Conservation (phyloP, 2,888 invertebrate species). For the Sarcophaga subvicina region DNA sequence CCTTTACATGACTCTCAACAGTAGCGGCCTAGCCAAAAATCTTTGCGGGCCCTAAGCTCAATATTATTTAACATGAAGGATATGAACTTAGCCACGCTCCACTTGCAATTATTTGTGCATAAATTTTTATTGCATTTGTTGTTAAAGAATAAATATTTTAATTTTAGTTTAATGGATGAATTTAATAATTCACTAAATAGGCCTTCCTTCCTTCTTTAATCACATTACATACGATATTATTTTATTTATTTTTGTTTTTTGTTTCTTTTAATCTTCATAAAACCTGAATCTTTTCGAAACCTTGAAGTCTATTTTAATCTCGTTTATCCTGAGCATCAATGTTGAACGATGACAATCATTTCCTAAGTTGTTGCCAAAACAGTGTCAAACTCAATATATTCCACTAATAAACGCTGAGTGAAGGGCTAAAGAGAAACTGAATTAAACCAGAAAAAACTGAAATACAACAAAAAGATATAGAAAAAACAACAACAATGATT, state of each 20-base stretch:
- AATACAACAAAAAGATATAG: neutral
- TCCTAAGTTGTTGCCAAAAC: constrained; percentile 22
- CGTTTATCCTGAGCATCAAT: neutral
- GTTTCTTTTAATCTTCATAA: neutral
- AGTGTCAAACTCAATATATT: constrained; percentile 27
- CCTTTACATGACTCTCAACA: too few species aligned
- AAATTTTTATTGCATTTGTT: neutral
- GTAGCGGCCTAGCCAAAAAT: too few species aligned
- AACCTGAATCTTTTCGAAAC: neutral
- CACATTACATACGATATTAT: neutral
- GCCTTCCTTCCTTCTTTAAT: neutral
- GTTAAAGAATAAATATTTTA: neutral
- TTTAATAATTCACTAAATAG: too few species aligned
- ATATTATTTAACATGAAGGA: too few species aligned
- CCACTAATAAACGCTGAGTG: neutral
- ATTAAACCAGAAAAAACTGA: constrained; percentile 7
- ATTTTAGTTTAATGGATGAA: neutral
- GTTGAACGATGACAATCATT: neutral
- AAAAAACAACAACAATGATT: constrained; percentile 26
- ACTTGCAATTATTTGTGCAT: too few species aligned
- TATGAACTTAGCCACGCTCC: too few species aligned
- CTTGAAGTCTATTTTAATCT: neutral
- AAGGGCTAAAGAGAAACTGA: neutral
- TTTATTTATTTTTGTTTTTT: neutral
- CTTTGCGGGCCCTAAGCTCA: too few species aligned